Evolutionary conservation across 2,888 invertebrate genomes (phyloP).

Genomic region (Lumbricus terrestris): DNA sequence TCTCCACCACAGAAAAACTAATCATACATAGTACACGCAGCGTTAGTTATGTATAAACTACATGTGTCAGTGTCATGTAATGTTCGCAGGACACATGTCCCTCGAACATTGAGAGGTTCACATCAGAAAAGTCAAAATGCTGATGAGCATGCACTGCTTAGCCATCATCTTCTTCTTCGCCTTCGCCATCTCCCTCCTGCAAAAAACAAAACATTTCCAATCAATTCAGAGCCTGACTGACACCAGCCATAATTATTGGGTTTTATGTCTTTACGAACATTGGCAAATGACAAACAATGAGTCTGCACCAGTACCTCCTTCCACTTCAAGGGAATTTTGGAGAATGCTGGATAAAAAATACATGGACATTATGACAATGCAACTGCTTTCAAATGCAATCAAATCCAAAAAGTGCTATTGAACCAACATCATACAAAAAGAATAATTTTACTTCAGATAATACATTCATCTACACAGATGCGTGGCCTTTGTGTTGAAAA

Average conservation of each 20-base stretch:
- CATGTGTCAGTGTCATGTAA: background rate
- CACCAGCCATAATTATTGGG: background rate
- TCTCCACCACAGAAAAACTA: constrained; percentile 6
- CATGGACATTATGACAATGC: background rate
- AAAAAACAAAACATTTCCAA: constrained; percentile 19
- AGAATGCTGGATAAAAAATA: background rate
- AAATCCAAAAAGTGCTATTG: background rate
- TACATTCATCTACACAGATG: too few relatives aligned
- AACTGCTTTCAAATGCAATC: background rate
- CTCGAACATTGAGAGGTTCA: constrained; percentile 7
- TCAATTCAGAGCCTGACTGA: background rate
- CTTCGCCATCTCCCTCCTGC: constrained; percentile 44
- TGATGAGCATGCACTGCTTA: constrained; percentile 33
- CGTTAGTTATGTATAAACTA: constrained; percentile 13
- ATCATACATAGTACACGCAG: background rate
- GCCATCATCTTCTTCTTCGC: constrained; percentile 37
- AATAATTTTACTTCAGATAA: too few relatives aligned
- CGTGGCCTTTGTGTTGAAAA: background rate
- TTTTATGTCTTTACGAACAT: background rate
- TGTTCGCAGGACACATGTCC: background rate
- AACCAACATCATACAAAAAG: background rate
- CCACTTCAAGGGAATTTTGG: background rate
- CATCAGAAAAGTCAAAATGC: background rate
- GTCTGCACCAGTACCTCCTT: background rate
- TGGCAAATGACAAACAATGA: background rate